Base-by-base conservation (phyloP, 2,797 vertebrate species). In the Cirrhinus mrigala region DNA sequence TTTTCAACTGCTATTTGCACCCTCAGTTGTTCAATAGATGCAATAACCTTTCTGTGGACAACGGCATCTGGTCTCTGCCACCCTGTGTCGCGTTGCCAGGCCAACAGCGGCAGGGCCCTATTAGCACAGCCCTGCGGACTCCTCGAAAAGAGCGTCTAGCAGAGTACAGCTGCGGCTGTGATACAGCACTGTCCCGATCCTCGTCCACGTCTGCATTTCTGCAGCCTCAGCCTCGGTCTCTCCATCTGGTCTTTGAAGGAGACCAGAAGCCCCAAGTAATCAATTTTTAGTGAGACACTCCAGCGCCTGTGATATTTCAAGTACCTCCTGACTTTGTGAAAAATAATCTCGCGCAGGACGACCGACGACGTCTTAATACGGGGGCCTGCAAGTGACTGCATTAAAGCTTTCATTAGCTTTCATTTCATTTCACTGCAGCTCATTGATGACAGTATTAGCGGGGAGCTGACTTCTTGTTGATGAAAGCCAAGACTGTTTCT, bases 321-420 rank as follows among this genome's bases (percentile, higher is more conserved):
- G 54, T 80, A 80, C 48, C 74, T 73, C 44, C 75, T 85, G 52
- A 79, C 74, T 74, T 87, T 82, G 78, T 86, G 81, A 83, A 82
- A 86, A 88, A 64, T 54, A 71, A 81, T 58, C 46, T 68, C 66
- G 27, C 22, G 18, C 52, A 73, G 24, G 86, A 87, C 76, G 82
- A 87, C 85, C n/a, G 86, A 87, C 76, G 81, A 87, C 85, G 88
- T 83, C 56, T 64, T 40, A 81, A 86, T 85, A 54, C 44, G 76
- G 80, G 80, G 91, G 87, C 10, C 88, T 87, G 79, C 89, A 71
- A 89, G 74, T 86, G 85, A 87, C 85, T 86, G 78, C 89, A 91
- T 92, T 93, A 93, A 91, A 87, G 88, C 84, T 83, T 92, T 93
- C 92, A 95, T 95, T 94, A 94, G 88, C 50, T 79, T 75, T 84